These are phyloP conservation scores for Nomada fabriciana DNA, from an alignment of 2,888 invertebrate species.

Conservation along the genomic window DNA sequence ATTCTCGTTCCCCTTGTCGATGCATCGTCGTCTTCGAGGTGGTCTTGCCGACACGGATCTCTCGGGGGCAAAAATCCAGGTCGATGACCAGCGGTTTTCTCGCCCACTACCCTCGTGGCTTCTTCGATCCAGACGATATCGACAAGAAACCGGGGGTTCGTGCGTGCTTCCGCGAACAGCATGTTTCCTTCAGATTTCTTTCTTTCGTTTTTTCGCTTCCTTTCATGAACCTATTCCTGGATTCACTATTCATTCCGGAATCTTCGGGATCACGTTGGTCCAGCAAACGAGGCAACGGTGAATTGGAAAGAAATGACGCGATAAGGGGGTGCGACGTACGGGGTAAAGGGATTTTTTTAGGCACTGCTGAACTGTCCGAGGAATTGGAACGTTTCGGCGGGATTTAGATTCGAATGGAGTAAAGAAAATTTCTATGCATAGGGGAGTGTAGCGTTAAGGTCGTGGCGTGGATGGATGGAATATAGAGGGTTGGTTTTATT, in stretches of 20 bases:
- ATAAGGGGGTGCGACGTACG: background rate
- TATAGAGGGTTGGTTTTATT: background rate
- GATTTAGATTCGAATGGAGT: background rate
- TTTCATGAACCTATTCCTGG: background rate
- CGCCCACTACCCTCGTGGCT: slow-evolving; percentile 41
- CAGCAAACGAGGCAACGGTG: background rate
- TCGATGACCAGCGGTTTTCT: slow-evolving; percentile 40
- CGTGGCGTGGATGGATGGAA: no score
- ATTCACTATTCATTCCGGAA: background rate
- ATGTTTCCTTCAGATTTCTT: background rate
- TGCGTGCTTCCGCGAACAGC: background rate
- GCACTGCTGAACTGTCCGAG: background rate
- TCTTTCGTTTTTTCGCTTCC: background rate
- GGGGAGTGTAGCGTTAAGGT: no score
- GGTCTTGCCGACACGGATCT: background rate
- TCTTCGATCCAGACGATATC: slow-evolving; percentile 43
- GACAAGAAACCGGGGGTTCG: slow-evolving; percentile 24
- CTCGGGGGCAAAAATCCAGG: slow-evolving; percentile 32
- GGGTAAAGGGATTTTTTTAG: background rate
- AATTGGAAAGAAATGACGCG: background rate
- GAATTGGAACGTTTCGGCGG: background rate
- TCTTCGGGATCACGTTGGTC: background rate
- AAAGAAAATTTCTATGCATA: no score
- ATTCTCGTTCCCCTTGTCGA: background rate
- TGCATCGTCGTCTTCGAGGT: background rate